Conservation (phyloP, 2,797 vertebrate species). For the Falco naumanni region DNA sequence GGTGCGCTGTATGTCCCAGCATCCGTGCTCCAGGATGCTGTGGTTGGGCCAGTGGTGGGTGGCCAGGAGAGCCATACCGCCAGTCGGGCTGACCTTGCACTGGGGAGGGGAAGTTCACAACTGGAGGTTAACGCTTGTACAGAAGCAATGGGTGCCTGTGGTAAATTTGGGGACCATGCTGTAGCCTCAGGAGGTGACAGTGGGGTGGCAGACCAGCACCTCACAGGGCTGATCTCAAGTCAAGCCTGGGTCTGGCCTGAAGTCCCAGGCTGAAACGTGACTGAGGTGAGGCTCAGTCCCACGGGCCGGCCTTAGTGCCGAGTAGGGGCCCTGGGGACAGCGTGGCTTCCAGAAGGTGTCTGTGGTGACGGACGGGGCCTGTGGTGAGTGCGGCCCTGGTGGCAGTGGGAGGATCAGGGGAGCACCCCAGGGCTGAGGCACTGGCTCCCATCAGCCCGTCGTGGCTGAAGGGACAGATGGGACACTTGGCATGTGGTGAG, state of each 20-base stretch:
- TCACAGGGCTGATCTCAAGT: background rate
- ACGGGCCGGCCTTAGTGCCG: fast-evolving
- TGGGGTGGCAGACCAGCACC: background rate
- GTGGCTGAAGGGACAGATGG: background rate
- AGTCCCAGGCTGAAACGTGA: fast-evolving
- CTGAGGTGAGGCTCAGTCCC: fast-evolving
- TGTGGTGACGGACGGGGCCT: fast-evolving
- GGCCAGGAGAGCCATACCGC: fast-evolving
- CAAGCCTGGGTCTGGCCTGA: background rate
- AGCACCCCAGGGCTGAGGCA: background rate
- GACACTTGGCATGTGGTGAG: fast-evolving
- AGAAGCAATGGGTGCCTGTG: background rate
- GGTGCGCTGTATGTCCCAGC: fast-evolving
- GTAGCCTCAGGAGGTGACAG: background rate
- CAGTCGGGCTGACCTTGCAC: fast-evolving
- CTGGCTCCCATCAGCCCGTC: background rate
- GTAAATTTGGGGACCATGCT: background rate
- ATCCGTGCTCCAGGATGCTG: fast-evolving
- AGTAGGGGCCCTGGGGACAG: background rate
- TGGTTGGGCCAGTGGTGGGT: fast-evolving
- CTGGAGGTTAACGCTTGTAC: background rate
- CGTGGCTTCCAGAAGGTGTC: fast-evolving
- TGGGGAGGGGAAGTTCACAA: background rate
- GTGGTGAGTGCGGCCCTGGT: fast-evolving
- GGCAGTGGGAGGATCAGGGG: fast-evolving